A percentile compares a stretch with the other conserved stretches of the same genome.
These are phyloP conservation scores for Drosophila lutescens DNA, from an alignment of 2,888 invertebrate genomes.

Conservation along the genomic window DNA sequence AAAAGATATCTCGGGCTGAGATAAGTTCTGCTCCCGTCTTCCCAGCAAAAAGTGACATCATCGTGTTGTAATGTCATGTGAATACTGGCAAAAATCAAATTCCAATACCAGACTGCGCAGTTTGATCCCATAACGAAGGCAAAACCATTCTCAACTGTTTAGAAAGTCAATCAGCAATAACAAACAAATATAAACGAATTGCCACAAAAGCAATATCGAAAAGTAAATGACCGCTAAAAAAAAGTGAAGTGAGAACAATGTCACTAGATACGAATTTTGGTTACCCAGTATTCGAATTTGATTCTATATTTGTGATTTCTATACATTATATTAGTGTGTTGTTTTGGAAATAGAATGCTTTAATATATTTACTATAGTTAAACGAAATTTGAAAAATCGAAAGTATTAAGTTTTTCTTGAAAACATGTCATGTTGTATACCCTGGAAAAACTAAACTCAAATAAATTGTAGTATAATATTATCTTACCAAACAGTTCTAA, in stretches of 20 bases:
- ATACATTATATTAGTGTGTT: too few species aligned
- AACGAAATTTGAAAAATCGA: too few species aligned
- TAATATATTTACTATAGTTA: too few species aligned
- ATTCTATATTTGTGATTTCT: neutral
- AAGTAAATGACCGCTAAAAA: conserved; percentile 65
- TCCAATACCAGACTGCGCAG: conserved; percentile 37
- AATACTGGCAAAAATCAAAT: conserved; percentile 22
- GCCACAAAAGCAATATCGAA: conserved; percentile 52
- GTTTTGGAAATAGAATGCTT: too few species aligned
- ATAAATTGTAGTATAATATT: neutral
- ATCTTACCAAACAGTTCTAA: neutral
- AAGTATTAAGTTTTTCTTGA: too few species aligned
- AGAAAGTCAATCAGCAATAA: conserved; percentile 65
- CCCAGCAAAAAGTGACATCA: conserved; percentile 13
- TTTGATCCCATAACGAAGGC: conserved; percentile 33
- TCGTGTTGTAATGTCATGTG: conserved; percentile 19
- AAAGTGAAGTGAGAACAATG: neutral
- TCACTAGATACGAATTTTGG: conserved; percentile 6
- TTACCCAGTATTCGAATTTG: conserved; percentile 5
- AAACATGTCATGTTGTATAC: too few species aligned
- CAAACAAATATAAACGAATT: conserved; percentile 47
- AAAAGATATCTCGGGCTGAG: conserved; percentile 23
- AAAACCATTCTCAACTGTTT: conserved; percentile 46
- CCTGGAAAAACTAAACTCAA: too few species aligned
- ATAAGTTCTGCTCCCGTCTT: neutral